Evolutionary conservation across 2,888 invertebrate genomes (phyloP), one percentile per base, ranked within the genome.

Genomic region (Scaptomyza polygonia): DNA sequence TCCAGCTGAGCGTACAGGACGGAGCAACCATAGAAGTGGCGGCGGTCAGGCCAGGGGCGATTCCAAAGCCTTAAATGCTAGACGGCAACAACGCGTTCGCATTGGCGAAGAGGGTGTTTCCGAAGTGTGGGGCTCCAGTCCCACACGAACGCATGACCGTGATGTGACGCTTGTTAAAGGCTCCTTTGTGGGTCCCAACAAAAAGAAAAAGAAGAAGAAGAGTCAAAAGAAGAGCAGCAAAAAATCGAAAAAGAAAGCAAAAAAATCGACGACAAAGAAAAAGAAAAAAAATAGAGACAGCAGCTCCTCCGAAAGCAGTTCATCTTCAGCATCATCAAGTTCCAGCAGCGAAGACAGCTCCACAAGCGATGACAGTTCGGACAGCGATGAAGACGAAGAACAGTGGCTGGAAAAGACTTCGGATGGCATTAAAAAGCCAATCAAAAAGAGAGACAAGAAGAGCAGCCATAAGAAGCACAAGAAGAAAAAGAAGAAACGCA

Each of bases 61-160:
- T 42, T 71, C 62, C 5, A 94, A 94, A 77, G 95, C 95, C 70
- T 93, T 95, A 92, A 96, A 96, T 82, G 93, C 94, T 0, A 91
- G 96, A 58, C 92, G 96, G 58, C 93, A 94, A 77, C 95, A 96
- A 83, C 92, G 97, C 47, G 96, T 97, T 88, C 92, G 94, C 68
- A 95, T 97, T 44, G 96, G 96, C 1, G 93, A 94, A 77, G 92
- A 94, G 66, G 96, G 96, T 8, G 94, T 94, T 18, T 92, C 94
- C 2, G 93, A 94, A 64, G 93, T 96, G 51, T 97, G 97, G 97
- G 95, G 94, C 29, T 94, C 94, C 89, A 96, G 96, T 2, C 97
- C 97, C 0, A 86, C 93, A 0, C 93, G 93, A 5, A n/a, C 48
- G 5, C 94, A 93, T 21, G 75, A 79, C 14, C 63, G 75, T 12